A percentile compares a stretch with the other conserved stretches of the same genome.
These are phyloP conservation scores for Petrosia ficiformis DNA, from an alignment of 37 sponge, comb jelly and placozoan species.

Conservation along the genomic window DNA sequence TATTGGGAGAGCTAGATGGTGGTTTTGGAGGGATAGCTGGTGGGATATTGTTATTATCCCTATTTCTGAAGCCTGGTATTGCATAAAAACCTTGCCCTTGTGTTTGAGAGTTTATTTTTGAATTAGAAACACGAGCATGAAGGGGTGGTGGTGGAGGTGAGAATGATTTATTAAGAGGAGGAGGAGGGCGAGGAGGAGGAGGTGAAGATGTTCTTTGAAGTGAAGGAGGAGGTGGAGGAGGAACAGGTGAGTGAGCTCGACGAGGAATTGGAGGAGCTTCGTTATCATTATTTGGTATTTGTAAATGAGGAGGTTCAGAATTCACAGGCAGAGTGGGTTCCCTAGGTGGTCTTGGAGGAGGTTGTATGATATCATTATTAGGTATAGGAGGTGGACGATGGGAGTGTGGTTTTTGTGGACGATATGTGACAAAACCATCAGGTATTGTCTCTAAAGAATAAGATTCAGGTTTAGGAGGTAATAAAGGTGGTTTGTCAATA, in stretches of 20 bases:
- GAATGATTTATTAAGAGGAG: too few relatives aligned
- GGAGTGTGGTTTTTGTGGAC: neutral
- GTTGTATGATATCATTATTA: constrained; percentile 3
- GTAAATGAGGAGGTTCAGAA: constrained; percentile 7
- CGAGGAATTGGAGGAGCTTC: constrained; percentile 1
- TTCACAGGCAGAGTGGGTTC: neutral
- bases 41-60: too few relatives aligned
- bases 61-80: too few relatives aligned
- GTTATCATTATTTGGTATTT: neutral
- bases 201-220: neutral
- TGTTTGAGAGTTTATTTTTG: too few relatives aligned
- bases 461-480: neutral
- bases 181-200: constrained; percentile 5
- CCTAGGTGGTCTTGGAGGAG: neutral
- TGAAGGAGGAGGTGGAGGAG: constrained; percentile 12
- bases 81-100: too few relatives aligned
- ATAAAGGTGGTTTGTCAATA: neutral
- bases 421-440: neutral
- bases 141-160: too few relatives aligned
- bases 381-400: neutral
- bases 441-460: neutral
- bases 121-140: too few relatives aligned
- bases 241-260: neutral
- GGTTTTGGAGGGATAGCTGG: neutral
- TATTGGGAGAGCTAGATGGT: neutral